Conservation (phyloP, 1,140 invertebrate genomes). For the Nasonia vitripennis region DNA sequence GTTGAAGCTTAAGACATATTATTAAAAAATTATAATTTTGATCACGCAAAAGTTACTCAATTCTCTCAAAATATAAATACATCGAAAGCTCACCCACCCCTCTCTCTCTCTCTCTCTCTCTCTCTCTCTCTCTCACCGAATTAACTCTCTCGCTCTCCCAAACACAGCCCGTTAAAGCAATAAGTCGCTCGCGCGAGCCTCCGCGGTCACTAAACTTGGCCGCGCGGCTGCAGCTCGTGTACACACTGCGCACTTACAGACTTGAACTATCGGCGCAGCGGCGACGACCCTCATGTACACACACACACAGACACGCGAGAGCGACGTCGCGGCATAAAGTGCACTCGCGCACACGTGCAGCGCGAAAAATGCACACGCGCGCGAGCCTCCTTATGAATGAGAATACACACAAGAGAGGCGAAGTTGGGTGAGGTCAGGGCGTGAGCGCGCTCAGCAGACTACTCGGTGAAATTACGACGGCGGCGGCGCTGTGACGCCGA, state of each 20-base stretch:
- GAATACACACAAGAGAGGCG: slow-evolving; percentile 10
- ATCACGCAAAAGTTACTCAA: too few species aligned
- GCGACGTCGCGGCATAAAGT: not conserved
- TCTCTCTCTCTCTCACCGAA: not conserved
- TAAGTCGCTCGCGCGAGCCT: not conserved
- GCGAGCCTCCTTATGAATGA: slow-evolving; percentile 10
- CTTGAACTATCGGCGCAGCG: not conserved
- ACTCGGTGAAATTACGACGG: too few species aligned
- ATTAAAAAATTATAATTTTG: too few species aligned
- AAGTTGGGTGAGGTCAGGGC: slow-evolving; percentile 24
- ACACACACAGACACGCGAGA: not conserved
- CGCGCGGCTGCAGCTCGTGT: not conserved
- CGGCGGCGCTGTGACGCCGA: too few species aligned
- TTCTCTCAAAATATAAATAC: too few species aligned
- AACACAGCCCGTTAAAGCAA: not conserved
- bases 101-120: too few species aligned
- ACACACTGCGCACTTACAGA: too few species aligned
- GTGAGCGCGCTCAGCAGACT: not conserved
- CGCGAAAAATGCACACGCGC: slow-evolving; percentile 8
- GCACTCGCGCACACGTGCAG: slow-evolving; percentile 1
- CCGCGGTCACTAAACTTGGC: slow-evolving; percentile 25
- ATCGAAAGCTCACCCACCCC: not conserved
- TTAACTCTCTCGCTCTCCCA: not conserved
- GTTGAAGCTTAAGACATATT: too few species aligned
- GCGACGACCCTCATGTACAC: not conserved